Conservation (phyloP, 2,888 invertebrate species). For the Halocaridina rubra region DNA sequence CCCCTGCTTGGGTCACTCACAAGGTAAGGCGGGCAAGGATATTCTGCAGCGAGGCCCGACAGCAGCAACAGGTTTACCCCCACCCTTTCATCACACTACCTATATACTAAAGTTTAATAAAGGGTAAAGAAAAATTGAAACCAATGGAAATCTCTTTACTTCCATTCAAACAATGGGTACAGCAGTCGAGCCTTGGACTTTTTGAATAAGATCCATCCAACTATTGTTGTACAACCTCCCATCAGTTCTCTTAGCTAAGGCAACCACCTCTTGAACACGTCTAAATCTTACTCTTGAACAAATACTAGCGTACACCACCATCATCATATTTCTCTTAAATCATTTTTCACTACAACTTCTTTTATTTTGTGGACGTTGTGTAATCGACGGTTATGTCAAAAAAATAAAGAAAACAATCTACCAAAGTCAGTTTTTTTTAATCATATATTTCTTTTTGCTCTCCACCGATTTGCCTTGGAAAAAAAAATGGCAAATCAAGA, state of each 20-base stretch:
- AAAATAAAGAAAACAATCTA: slow-evolving; percentile 15
- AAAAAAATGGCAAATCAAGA: neutral
- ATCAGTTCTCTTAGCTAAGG: slow-evolving; percentile 54
- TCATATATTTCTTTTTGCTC: too few species aligned
- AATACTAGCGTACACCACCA: slow-evolving; percentile 40
- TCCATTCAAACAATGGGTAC: slow-evolving; percentile 58
- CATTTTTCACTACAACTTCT: slow-evolving; percentile 26
- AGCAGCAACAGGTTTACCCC: too few species aligned
- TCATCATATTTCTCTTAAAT: slow-evolving; percentile 22
- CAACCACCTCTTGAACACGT: slow-evolving; percentile 56
- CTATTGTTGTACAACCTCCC: slow-evolving; percentile 52
- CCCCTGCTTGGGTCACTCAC: too few species aligned
- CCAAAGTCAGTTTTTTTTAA: neutral
- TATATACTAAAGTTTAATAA: too few species aligned
- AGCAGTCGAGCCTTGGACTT: slow-evolving; percentile 49
- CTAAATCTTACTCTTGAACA: slow-evolving; percentile 34
- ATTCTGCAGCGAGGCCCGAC: too few species aligned
- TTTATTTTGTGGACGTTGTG: slow-evolving; percentile 56
- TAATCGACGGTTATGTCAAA: slow-evolving; percentile 51
- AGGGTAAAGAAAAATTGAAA: slow-evolving; percentile 22
- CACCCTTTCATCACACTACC: too few species aligned
- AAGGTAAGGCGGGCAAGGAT: too few species aligned
- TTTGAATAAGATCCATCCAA: slow-evolving; percentile 42
- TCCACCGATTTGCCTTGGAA: neutral
- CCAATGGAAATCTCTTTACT: slow-evolving; percentile 59